A percentile compares a stretch with the other conserved stretches of the same genome.
Evolutionary conservation across 1,140 invertebrate species (phyloP).

Genomic region (Acromyrmex echinatior): DNA sequence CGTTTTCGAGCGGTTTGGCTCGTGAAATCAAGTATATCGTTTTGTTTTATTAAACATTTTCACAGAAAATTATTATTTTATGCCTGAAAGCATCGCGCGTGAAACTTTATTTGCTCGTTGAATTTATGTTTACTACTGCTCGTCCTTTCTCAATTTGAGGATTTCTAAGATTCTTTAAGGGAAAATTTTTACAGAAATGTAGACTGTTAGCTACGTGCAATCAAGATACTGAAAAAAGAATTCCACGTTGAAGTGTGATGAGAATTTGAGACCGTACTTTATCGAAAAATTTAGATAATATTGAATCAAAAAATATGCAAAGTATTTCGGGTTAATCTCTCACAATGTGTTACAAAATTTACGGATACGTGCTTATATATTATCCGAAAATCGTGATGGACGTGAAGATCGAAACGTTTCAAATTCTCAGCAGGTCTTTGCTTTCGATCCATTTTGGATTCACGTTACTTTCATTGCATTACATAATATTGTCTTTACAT

Average conservation of each 20-base stretch:
- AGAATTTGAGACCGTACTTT: neutral
- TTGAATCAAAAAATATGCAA: neutral
- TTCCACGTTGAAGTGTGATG: neutral
- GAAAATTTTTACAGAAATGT: neutral
- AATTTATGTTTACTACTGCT: neutral
- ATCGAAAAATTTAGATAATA: neutral
- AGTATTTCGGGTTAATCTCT: neutral
- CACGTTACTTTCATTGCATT: neutral
- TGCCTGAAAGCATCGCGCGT: neutral
- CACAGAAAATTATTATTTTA: neutral
- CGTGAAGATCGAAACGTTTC: neutral
- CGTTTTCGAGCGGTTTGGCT: slow-evolving; percentile 4
- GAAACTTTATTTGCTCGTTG: neutral
- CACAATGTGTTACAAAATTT: neutral
- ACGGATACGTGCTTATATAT: neutral
- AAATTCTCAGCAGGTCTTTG: neutral
- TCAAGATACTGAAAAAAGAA: neutral
- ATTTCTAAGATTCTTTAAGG: neutral
- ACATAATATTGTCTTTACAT: neutral
- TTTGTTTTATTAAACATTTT: neutral
- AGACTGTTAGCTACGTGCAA: neutral
- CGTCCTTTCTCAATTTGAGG: neutral
- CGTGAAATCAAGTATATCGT: neutral
- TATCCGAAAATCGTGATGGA: neutral
- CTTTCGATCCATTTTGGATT: neutral